Evolutionary conservation across 2,113 vertebrate genomes (phyloP).

Genomic region (Dunckerocampus dactyliophorus): DNA sequence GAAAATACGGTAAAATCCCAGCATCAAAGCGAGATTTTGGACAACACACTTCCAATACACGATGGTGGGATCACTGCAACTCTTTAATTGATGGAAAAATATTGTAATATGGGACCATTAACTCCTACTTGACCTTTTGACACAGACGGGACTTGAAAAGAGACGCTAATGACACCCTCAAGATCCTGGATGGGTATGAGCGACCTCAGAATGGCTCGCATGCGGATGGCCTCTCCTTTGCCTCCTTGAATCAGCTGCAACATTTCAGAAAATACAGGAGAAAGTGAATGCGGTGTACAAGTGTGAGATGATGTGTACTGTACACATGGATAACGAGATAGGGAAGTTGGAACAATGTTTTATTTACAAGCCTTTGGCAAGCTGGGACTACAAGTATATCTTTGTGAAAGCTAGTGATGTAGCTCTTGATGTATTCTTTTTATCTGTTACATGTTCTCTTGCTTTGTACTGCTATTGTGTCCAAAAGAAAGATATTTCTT

Average conservation of each 20-base stretch:
- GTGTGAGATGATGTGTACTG: neutral
- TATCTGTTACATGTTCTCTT: neutral
- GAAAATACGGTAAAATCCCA: no score
- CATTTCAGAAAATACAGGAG: conserved; percentile 9
- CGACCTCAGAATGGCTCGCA: conserved; percentile 89
- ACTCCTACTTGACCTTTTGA: conserved; percentile 77
- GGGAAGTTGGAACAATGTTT: neutral
- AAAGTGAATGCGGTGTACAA: neutral
- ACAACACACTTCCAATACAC: no score
- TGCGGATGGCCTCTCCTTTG: conserved; percentile 91
- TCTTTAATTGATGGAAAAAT: no score
- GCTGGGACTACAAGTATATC: neutral
- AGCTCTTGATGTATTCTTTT: neutral
- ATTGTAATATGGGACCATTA: no score
- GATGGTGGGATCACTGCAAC: no score
- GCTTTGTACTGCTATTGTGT: neutral
- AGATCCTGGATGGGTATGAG: conserved; percentile 88
- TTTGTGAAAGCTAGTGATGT: no score
- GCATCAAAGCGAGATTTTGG: no score
- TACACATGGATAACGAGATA: neutral
- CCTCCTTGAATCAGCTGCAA: conserved; percentile 86
- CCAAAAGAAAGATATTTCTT: neutral
- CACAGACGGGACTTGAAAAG: conserved; percentile 84
- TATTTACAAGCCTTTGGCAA: neutral
- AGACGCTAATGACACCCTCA: conserved; percentile 89